Evolutionary conservation across 1,140 invertebrate genomes (phyloP), one percentile per base, ranked within the genome.

Genomic region (Aradophagus sp.): DNA sequence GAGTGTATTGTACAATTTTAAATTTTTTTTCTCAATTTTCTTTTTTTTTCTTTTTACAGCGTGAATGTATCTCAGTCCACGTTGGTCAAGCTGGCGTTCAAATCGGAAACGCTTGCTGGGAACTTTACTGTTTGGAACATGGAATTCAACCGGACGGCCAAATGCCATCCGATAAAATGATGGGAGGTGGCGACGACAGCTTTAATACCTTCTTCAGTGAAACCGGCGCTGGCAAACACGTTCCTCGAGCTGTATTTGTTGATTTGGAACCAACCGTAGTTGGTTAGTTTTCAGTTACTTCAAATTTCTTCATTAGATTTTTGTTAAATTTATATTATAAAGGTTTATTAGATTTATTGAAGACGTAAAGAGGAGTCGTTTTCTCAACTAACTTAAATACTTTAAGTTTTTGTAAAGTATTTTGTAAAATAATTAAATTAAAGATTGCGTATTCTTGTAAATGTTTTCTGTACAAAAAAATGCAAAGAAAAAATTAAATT

Each of bases 51-150:
- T 44, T 14, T 42, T 41, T 34, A 15, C 72, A 89, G 90, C 88
- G 90, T 82, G 90, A 91, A 81, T 90, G 90, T 73, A 90, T 91
- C 67, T 90, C 89, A 34, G 84, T 91, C 67, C 90, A 91, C 77
- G 85, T 91, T 66, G 90, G 90, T 2, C 90, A 91, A 78, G 92
- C 89, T 31, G 91, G 91, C 65, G 89, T 89, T 39, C 90, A 92
- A 78, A 92, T 92, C 66, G 90, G 90, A 42, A 93, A 93, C 79
- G 90, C 91, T 72, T 93, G 92, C 84, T 93, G 92, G 92, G 92
- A 93, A 76, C 81, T 93, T 1, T 93, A 91, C 79, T 89, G 90
- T 76, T 84, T 91, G 55, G 91, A 97, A 84, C 95, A 96, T 87
- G 94, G 94, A 55, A 95, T 96, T 82, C 89, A 90, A 72, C 87